phyloP scores from a whole-genome alignment of 2,888 invertebrate species.

The Drosophila prostipennis region DNA sequence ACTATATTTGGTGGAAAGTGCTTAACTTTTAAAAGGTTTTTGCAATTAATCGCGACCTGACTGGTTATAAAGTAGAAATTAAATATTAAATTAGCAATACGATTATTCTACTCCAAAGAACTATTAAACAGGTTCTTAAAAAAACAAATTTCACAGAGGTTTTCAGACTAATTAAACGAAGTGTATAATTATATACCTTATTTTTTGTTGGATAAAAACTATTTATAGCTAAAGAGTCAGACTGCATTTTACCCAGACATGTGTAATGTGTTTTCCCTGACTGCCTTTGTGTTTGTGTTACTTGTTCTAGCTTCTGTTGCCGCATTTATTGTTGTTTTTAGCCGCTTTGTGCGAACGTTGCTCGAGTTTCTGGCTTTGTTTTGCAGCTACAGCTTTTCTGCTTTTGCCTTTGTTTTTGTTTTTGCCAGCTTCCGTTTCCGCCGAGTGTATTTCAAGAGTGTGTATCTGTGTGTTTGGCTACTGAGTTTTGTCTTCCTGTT shows the following conservation, averaged over 20 bases:
- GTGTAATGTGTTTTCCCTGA: slow-evolving; percentile 6
- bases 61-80: not conserved
- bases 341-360: slow-evolving; percentile 15
- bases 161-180: slow-evolving; percentile 21
- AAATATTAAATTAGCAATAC: not conserved
- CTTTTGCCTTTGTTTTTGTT: slow-evolving; percentile 62
- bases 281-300: slow-evolving; percentile 8
- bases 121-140: no score
- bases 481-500: slow-evolving; percentile 62
- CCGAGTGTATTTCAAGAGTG: slow-evolving; percentile 10
- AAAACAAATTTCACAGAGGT: not conserved
- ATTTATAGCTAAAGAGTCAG: slow-evolving; percentile 29
- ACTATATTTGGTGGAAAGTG: not conserved
- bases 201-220: not conserved
- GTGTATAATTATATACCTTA: not conserved
- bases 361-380: slow-evolving; percentile 47
- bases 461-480: slow-evolving; percentile 35
- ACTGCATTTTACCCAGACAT: slow-evolving; percentile 17
- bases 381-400: slow-evolving; percentile 63
- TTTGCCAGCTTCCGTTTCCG: slow-evolving; percentile 73
- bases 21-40: slow-evolving; percentile 8
- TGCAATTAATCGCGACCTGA: not conserved
- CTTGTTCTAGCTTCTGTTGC: slow-evolving; percentile 37
- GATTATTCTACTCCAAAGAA: no score
- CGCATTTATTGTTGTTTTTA: slow-evolving; percentile 26